Conservation (phyloP, 2,888 invertebrate species). For the Apamea monoglypha region DNA sequence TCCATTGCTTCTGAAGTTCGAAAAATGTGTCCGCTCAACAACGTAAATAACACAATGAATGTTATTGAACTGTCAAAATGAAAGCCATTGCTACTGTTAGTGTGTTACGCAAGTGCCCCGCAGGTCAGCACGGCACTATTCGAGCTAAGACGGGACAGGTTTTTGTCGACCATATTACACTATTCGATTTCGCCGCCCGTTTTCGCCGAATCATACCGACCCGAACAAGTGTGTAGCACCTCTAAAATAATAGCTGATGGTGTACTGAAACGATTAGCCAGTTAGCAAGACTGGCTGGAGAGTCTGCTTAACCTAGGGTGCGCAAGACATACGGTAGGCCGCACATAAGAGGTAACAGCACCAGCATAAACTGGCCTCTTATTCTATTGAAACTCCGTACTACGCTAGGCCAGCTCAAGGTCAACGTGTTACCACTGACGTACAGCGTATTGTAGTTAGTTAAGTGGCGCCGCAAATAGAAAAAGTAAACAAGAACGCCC, state of each 20-base stretch:
- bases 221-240: background rate
- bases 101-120: too few relatives aligned
- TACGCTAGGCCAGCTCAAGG: background rate
- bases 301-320: too few relatives aligned
- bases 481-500: background rate
- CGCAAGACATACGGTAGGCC: too few relatives aligned
- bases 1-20: too few relatives aligned
- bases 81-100: too few relatives aligned
- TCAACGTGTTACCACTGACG: background rate
- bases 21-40: too few relatives aligned
- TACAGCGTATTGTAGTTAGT: background rate
- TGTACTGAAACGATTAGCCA: background rate
- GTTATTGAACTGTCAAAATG: too few relatives aligned
- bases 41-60: too few relatives aligned
- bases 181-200: background rate
- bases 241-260: background rate
- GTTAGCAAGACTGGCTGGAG: background rate
- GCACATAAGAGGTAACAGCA: too few relatives aligned
- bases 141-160: too few relatives aligned
- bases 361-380: background rate
- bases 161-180: background rate
- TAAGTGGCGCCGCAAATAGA: background rate
- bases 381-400: background rate
- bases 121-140: background rate
- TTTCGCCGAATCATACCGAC: background rate